These are phyloP conservation scores for Himalopsyche japonica DNA, from an alignment of 2,888 invertebrate genomes.

Conservation along the genomic window DNA sequence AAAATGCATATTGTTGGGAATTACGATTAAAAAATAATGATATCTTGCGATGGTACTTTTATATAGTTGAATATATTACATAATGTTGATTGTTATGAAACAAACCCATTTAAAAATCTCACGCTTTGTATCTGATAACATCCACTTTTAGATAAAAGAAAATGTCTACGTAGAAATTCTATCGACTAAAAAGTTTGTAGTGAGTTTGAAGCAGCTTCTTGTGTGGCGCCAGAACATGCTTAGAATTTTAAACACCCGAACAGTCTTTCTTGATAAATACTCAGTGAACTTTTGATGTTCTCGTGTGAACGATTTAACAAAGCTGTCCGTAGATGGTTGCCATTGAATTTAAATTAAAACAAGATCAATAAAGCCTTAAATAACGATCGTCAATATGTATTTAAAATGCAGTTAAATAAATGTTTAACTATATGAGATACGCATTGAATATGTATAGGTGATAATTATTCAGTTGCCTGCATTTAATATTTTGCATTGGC, in stretches of 20 bases:
- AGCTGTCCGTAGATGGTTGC: neutral
- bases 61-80: too few relatives aligned
- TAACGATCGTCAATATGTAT: too few relatives aligned
- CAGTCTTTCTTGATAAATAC: constrained; percentile 22
- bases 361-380: neutral
- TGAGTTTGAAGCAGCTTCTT: constrained; percentile 18
- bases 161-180: neutral
- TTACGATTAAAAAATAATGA: too few relatives aligned
- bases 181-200: neutral
- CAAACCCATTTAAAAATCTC: neutral
- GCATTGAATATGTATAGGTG: too few relatives aligned
- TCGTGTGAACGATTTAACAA: neutral
- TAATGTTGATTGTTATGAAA: too few relatives aligned
- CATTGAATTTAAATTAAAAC: neutral
- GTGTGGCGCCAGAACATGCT: constrained; percentile 34
- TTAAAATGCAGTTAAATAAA: neutral
- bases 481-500: too few relatives aligned
- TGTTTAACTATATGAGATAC: too few relatives aligned
- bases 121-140: neutral
- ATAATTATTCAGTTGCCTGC: too few relatives aligned
- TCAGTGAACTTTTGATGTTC: constrained; percentile 30
- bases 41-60: too few relatives aligned
- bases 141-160: neutral
- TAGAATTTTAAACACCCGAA: constrained; percentile 32
- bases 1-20: too few relatives aligned